Base-by-base conservation (phyloP, 2,113 vertebrate genomes). In the Spea bombifrons region DNA sequence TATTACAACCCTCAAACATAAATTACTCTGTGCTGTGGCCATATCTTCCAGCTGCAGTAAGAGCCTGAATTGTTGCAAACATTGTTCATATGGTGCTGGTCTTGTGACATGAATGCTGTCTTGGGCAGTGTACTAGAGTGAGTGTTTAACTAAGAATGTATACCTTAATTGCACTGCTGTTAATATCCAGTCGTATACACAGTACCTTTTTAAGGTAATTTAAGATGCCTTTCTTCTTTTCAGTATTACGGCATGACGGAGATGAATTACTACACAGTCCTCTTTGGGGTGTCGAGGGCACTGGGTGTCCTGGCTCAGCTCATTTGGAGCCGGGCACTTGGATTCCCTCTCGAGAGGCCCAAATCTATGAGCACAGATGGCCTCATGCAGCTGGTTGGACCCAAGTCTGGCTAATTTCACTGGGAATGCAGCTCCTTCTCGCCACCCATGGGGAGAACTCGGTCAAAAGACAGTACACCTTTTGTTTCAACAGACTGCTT, bases 201-300 rank as follows among this genome's bases (percentile, higher is more conserved):
- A 1, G 30, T 30, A 30, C 30, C 30, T 2, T 30, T n/a, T 30
- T 30, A 30, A 30, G 30, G 30, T 30, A 30, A 30, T 30, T 30
- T 30, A 30, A 30, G 30, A 30, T 30, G 2, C 13, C 15, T 15
- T 5, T 50, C 0, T 48, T n/a, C 78, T 47, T 66, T 78, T 1
- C 91, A 98, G 96, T 96, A 97, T 85, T 99, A 99, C 0, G 94
- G 94, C 44, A 96, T 99, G 96, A 96, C 91, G 8, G 97, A 99
- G 89, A 99, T 99, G 97, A 99, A 99, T 80, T 99, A 96, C 90
- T 99, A 99, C 92, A 99, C 97, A 0, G 97, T 98, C 84, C 92
- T 99, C 50, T 99, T 99, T 0, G 97, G 97, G 0, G 96, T 99
- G 45, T 98, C 97, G 4, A 92, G 97, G 4, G 97, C 97, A 0